Evolutionary conservation across 2,113 vertebrate species (phyloP), one percentile per base, ranked within the genome.

Genomic region (Bos javanicus): DNA sequence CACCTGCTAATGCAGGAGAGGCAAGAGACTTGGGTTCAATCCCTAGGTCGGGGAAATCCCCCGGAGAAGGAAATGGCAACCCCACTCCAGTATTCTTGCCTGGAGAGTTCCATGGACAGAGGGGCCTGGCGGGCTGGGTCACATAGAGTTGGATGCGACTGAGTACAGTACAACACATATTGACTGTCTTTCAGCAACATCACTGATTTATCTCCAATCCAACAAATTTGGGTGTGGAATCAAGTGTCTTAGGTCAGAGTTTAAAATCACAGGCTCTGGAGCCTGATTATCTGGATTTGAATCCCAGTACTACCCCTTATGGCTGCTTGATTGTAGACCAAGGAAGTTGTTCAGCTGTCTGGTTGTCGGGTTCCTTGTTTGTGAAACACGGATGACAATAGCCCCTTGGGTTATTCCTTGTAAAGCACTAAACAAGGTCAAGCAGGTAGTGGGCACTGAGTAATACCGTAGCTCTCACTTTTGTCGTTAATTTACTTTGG

Each of bases 401-500:
- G 50, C 33, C 33, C 48, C 17, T 54, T 33, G 19, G 30, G 48
- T 82, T 54, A 7, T n/a, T 82, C 80, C 80, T 54, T n/a, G 30
- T 54, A 54, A 82, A 82, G 33, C 33, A 54, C 50, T n/a, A n/a
- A 13, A 23, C 30, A 19, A 23, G 50, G 33, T 82, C 80, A 54
- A 54, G 30, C 19, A 54, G 19, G 19, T n/a, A n/a, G 30, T 14
- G 19, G 30, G 19, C 50, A 13, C 50, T 54, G 25, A 80, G 26
- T 7, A 82, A 54, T 19, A 23, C 7, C 0, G 0, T 21, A 1
- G 6, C 23, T 80, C 25, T 54, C 19, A 15, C 25, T 39, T 6
- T 26, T 7, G 9, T 6, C 3, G 2, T 33, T 33, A 15, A 81
- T 48, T 46, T 13, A 33, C 23, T 71, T 62, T n/a, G 36, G 1